Conservation (phyloP, 2,113 vertebrate species). For the Petroica traversi region DNA sequence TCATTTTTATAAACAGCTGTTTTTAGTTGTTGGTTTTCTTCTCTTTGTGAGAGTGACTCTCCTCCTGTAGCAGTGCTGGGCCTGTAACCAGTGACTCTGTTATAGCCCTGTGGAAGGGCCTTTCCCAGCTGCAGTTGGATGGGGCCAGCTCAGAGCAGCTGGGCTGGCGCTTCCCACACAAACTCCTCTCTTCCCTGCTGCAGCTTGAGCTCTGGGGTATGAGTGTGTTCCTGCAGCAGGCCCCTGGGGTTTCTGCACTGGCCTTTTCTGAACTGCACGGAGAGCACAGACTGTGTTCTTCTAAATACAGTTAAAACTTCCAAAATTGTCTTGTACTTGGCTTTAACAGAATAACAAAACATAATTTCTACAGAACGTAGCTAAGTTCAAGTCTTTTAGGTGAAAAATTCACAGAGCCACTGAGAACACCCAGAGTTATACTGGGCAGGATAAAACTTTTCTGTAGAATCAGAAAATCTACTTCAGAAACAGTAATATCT, state of each 20-base stretch:
- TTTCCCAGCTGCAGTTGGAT: background rate
- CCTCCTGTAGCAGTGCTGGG: background rate
- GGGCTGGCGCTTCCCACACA: background rate
- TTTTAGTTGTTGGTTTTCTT: background rate
- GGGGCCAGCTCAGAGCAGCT: constrained; percentile 2
- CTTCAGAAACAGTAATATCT: background rate
- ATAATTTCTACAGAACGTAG: background rate
- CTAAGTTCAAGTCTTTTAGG: background rate
- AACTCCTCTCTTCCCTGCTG: background rate
- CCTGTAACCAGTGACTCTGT: background rate
- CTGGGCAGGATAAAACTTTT: background rate
- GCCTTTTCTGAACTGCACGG: background rate
- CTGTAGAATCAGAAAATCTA: background rate
- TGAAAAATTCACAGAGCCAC: background rate
- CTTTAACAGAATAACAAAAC: background rate
- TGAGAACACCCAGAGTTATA: background rate
- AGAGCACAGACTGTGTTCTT: background rate
- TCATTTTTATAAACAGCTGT: background rate
- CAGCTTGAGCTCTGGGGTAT: background rate
- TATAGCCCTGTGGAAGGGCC: background rate
- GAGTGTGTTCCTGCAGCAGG: background rate
- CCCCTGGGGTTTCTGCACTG: background rate
- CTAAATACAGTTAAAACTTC: background rate
- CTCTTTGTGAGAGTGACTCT: background rate
- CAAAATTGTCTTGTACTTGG: background rate